A percentile compares a stretch with the other conserved stretches of the same genome.
Evolutionary conservation across 2,888 invertebrate species (phyloP).

Genomic region (Mythimna vitellina): DNA sequence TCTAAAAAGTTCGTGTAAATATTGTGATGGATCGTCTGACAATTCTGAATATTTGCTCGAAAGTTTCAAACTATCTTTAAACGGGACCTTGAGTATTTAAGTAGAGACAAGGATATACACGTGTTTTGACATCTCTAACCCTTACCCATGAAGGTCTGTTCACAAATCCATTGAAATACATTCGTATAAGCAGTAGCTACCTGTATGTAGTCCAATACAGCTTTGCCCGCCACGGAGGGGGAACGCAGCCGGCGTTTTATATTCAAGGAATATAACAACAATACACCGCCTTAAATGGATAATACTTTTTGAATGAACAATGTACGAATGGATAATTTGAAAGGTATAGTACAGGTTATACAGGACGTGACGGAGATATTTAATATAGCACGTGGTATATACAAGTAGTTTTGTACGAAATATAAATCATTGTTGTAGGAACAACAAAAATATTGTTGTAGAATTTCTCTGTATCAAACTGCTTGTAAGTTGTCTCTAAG

Average conservation of each 20-base stretch:
- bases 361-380: conserved; percentile 39
- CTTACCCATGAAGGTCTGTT: conserved; percentile 32
- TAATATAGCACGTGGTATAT: conserved; percentile 1
- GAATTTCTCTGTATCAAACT: not conserved
- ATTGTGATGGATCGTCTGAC: not conserved
- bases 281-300: conserved; percentile 66
- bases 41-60: not conserved
- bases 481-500: not conserved
- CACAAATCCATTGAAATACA: conserved; percentile 48
- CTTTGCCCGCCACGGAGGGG: conserved; percentile 54
- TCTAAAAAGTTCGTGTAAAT: conserved; percentile 33
- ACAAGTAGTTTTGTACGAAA: conserved; percentile 19
- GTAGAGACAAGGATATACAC: not conserved
- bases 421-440: not conserved
- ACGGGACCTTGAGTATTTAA: not conserved
- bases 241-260: conserved; percentile 65
- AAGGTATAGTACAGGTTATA: conserved; percentile 40
- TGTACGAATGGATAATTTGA: conserved; percentile 58
- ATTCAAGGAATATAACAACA: conserved; percentile 69
- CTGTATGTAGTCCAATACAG: conserved; percentile 46
- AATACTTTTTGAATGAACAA: conserved; percentile 67
- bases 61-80: not conserved
- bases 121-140: conserved; percentile 20
- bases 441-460: not conserved
- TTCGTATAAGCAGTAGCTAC: conserved; percentile 53